phyloP scores from a whole-genome alignment of 2,113 vertebrate species.

The Ovibos moschatus region DNA sequence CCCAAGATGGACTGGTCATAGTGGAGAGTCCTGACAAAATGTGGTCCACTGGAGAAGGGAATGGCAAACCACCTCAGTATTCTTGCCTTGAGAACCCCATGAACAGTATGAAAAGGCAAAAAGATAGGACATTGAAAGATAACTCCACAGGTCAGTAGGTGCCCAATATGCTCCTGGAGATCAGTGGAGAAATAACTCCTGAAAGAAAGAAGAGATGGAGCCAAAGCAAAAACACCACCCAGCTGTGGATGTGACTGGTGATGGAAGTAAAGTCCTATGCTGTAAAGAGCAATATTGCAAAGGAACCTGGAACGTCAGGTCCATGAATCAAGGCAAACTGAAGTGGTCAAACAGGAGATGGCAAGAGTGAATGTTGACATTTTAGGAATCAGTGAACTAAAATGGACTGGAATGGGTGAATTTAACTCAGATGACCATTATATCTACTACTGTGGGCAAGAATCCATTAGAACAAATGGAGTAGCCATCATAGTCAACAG shows the following conservation, averaged over 20 bases:
- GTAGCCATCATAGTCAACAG: no score
- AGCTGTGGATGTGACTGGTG: background rate
- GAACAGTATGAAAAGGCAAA: background rate
- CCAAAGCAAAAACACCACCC: background rate
- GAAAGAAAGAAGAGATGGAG: background rate
- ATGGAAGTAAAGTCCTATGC: background rate
- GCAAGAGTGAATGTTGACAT: no score
- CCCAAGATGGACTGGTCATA: no score
- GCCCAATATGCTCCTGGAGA: background rate
- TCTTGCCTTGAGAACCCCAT: background rate
- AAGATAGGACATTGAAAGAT: no score
- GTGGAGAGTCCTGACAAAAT: background rate
- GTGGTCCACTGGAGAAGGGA: background rate
- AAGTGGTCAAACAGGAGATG: no score
- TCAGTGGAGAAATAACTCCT: background rate
- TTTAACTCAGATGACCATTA: no score
- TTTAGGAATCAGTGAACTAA: no score
- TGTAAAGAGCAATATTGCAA: background rate
- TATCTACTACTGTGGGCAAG: no score
- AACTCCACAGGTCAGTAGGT: background rate
- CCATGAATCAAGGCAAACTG: no score
- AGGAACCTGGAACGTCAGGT: background rate
- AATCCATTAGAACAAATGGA: no score
- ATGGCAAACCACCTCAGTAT: background rate
- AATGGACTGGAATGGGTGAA: no score